Conservation (phyloP, 2,888 invertebrate genomes). For the Tineola bisselliella region DNA sequence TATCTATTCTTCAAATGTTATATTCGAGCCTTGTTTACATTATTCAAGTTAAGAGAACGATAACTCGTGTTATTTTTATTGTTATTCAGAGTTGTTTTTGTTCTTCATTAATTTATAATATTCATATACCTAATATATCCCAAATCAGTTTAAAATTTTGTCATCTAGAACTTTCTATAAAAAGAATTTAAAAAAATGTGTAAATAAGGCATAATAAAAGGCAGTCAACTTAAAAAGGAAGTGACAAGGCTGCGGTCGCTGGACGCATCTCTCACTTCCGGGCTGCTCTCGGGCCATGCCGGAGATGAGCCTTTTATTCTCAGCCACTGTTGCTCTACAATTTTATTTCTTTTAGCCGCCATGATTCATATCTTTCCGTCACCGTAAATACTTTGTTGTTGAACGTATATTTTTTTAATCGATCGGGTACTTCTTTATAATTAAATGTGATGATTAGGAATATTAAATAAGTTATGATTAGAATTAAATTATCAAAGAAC, state of each 20-base stretch:
- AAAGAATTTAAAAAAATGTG: neutral
- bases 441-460: too few relatives aligned
- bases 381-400: neutral
- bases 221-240: conserved; percentile 21
- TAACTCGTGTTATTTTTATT: too few relatives aligned
- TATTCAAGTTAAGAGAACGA: too few relatives aligned
- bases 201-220: neutral
- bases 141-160: too few relatives aligned
- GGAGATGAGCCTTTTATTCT: conserved; percentile 37
- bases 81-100: too few relatives aligned
- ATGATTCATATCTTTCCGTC: conserved; percentile 14
- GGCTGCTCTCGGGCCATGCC: conserved; percentile 18
- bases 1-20: neutral
- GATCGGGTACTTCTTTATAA: neutral
- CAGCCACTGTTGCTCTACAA: conserved; percentile 10
- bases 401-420: neutral
- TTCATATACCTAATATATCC: too few relatives aligned
- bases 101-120: too few relatives aligned
- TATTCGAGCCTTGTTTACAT: too few relatives aligned
- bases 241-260: conserved; percentile 27
- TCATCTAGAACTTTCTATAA: too few relatives aligned
- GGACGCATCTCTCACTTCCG: conserved; percentile 19
- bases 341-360: conserved; percentile 14
- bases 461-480: too few relatives aligned
- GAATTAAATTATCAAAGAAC: too few relatives aligned